Percentiles rank a stretch among this genome's conserved stretches.
These are phyloP conservation scores for Drosophila punjabiensis DNA, from an alignment of 1,140 invertebrate genomes.

Conservation along the genomic window DNA sequence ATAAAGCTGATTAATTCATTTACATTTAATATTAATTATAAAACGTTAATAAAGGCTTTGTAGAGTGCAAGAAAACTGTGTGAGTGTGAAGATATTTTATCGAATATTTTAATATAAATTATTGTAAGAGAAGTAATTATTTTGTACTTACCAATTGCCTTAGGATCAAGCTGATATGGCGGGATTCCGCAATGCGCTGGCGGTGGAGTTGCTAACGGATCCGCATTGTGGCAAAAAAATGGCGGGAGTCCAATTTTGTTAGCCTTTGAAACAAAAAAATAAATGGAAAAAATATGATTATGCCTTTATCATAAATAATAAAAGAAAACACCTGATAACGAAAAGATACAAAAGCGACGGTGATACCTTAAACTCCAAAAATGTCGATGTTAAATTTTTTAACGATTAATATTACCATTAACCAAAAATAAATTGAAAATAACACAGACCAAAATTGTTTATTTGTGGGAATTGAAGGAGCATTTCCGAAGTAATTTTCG, in stretches of 20 bases:
- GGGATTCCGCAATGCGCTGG: slow-evolving; percentile 99
- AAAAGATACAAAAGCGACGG: too few relatives aligned
- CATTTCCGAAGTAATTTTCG: too few relatives aligned
- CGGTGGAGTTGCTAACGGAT: slow-evolving; percentile 94
- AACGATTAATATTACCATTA: too few relatives aligned
- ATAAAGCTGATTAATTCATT: not conserved
- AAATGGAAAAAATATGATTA: not conserved
- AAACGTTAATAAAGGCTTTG: not conserved
- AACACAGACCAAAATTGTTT: too few relatives aligned
- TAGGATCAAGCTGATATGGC: slow-evolving; percentile 95
- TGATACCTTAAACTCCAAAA: too few relatives aligned
- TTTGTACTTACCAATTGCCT: slow-evolving; percentile 88
- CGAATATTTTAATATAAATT: not conserved
- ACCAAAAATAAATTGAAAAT: too few relatives aligned
- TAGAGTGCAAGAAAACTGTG: not conserved
- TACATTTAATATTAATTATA: not conserved
- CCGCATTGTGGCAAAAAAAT: slow-evolving; percentile 96
- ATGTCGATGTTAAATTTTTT: too few relatives aligned
- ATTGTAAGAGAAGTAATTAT: not conserved
- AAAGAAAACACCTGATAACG: not conserved
- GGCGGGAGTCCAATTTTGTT: slow-evolving; percentile 95
- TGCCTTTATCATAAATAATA: not conserved
- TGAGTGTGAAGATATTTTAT: not conserved
- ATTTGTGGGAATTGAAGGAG: too few relatives aligned
- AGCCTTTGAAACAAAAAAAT: slow-evolving; percentile 88